Percentiles rank a stretch among this genome's conserved stretches.
Evolutionary conservation across 2,797 vertebrate species (phyloP).

Genomic region (Anniella stebbinsi): DNA sequence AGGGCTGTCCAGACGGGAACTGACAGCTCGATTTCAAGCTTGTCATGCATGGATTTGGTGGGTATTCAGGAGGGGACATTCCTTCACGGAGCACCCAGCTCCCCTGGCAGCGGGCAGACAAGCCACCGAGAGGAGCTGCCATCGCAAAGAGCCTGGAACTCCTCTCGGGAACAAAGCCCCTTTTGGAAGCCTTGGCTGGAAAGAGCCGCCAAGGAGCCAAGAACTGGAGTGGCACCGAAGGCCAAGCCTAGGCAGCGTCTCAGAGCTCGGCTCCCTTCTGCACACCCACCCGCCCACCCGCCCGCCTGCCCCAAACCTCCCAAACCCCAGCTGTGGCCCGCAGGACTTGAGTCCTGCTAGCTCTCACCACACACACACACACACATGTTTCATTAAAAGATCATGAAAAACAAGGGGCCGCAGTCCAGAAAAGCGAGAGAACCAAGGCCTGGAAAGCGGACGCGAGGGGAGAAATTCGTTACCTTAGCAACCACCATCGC

Average conservation of each 20-base stretch:
- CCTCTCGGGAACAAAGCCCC: constrained; percentile 25
- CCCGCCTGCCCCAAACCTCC: neutral
- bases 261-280: neutral
- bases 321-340: neutral
- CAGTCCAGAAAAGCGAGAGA: neutral
- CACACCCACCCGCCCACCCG: neutral
- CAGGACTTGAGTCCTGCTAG: too few species aligned
- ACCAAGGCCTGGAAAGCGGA: neutral
- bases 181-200: neutral
- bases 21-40: constrained; percentile 77
- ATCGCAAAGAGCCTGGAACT: neutral
- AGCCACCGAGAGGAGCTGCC: neutral
- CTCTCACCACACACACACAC: neutral
- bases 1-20: constrained; percentile 71
- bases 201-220: neutral
- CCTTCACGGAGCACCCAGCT: constrained; percentile 44
- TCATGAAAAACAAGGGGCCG: neutral
- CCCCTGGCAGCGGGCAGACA: constrained; percentile 52
- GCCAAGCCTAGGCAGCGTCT: neutral
- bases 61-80: constrained; percentile 69
- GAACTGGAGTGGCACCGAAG: neutral
- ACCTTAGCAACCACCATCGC: neutral
- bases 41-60: constrained; percentile 68
- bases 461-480: neutral
- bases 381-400: neutral